These are phyloP conservation scores for Synanthedon myopaeformis DNA, from an alignment of 2,888 invertebrate genomes.

Conservation along the genomic window DNA sequence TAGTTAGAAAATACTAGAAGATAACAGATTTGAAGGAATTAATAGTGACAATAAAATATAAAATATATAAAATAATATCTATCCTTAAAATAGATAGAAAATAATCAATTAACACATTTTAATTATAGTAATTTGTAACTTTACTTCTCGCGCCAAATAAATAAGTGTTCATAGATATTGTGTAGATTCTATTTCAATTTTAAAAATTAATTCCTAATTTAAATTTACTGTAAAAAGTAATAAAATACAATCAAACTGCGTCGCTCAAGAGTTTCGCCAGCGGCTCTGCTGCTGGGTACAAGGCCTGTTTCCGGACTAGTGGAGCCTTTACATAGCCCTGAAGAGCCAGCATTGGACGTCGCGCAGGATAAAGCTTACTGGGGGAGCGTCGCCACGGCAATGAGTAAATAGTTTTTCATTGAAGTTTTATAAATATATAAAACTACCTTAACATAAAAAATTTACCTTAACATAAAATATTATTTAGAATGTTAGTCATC, in stretches of 20 bases:
- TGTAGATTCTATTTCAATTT: too few relatives aligned
- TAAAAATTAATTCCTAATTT: too few relatives aligned
- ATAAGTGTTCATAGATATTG: neutral
- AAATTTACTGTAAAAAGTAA: neutral
- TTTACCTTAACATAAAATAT: too few relatives aligned
- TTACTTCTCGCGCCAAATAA: slow-evolving; percentile 2
- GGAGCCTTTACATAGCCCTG: slow-evolving; percentile 58
- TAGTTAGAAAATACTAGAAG: too few relatives aligned
- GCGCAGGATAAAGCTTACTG: slow-evolving; percentile 65
- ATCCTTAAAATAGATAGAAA: too few relatives aligned
- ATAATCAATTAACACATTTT: too few relatives aligned
- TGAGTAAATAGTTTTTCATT: slow-evolving; percentile 44
- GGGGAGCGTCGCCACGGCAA: slow-evolving; percentile 55
- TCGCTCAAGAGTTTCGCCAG: slow-evolving; percentile 62
- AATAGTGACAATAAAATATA: too few relatives aligned
- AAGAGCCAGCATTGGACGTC: slow-evolving; percentile 62
- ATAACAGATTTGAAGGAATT: too few relatives aligned
- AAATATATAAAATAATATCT: too few relatives aligned
- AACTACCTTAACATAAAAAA: too few relatives aligned
- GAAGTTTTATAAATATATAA: too few relatives aligned
- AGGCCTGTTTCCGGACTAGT: slow-evolving; percentile 64
- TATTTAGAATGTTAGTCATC: too few relatives aligned
- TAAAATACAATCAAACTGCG: slow-evolving; percentile 47
- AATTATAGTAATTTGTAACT: neutral
- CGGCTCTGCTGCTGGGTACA: slow-evolving; percentile 69